Evolutionary conservation across 2,797 vertebrate species (phyloP), one percentile per base, ranked within the genome.

Genomic region (Crax fasciolata): DNA sequence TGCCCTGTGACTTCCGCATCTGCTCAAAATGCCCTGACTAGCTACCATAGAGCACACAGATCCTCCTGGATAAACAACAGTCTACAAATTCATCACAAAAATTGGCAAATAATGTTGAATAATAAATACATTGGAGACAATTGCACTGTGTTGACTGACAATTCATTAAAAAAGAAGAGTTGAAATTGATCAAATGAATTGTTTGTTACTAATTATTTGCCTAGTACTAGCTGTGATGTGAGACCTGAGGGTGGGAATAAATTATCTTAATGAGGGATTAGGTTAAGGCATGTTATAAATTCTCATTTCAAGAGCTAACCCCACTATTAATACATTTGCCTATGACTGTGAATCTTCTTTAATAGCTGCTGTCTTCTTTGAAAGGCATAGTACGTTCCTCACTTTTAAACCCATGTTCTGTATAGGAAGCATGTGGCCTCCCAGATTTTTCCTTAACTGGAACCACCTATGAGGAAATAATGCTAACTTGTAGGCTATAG

Each of bases 191-290:
- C 89, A 95, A 97, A 95, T 91, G 67, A 94, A 94, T 96, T 96
- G 95, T 96, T 97, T 97, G 94, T 94, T 95, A 79, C 96, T 96
- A 96, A 96, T 97, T 96, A 95, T 96, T 96, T 96, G 95, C 92
- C 92, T 97, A 93, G 87, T 89, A 51, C 92, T 96, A 61, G 89
- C 95, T 97, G 92, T 90, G 96, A 96, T 96, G 87, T 88, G 92
- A 94, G 89, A 92, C 94, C 96, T 96, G 87, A 94, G 96, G 96
- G 94, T 91, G 92, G 57, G 85, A 96, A 97, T 96, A 97, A 94
- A 96, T 96, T 97, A 96, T 93, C 63, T 93, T 96, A 97, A 97
- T 96, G 96, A 96, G 96, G 96, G 91, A 96, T 96, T 97, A 96
- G 93, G 92, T 95, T 96, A 92, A 95, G 74, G 55, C 87, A 93